A percentile compares a stretch with the other conserved stretches of the same genome.
Evolutionary conservation across 2,113 vertebrate genomes (phyloP).

Genomic region (Eidolon helvum): DNA sequence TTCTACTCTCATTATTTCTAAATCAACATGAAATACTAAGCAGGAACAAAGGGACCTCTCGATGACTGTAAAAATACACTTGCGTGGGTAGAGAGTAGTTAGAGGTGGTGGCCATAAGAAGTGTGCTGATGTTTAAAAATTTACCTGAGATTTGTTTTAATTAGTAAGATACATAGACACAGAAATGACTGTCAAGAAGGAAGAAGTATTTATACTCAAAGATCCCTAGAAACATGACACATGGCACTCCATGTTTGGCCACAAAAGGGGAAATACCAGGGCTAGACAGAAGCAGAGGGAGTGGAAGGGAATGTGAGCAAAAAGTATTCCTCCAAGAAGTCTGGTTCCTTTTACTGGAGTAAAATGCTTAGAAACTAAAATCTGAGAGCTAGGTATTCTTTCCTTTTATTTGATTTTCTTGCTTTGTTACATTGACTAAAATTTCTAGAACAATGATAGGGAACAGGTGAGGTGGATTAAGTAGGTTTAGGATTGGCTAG

Average conservation of each 20-base stretch:
- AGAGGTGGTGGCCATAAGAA: background rate
- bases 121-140: background rate
- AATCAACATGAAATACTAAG: background rate
- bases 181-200: background rate
- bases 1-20: constrained; percentile 4
- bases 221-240: background rate
- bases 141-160: background rate
- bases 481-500: background rate
- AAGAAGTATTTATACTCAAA: background rate
- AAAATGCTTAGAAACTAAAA: background rate
- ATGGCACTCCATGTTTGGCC: rapidly evolving
- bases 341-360: background rate
- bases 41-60: background rate
- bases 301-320: background rate
- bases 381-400: background rate
- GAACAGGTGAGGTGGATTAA: background rate
- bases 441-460: background rate
- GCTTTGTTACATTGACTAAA: background rate
- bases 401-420: background rate
- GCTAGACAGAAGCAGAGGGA: background rate
- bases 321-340: background rate
- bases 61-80: background rate
- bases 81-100: background rate
- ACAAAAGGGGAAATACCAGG: background rate
- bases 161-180: background rate